Conservation (phyloP, 2,888 invertebrate species). For the Apoderus coryli region DNA sequence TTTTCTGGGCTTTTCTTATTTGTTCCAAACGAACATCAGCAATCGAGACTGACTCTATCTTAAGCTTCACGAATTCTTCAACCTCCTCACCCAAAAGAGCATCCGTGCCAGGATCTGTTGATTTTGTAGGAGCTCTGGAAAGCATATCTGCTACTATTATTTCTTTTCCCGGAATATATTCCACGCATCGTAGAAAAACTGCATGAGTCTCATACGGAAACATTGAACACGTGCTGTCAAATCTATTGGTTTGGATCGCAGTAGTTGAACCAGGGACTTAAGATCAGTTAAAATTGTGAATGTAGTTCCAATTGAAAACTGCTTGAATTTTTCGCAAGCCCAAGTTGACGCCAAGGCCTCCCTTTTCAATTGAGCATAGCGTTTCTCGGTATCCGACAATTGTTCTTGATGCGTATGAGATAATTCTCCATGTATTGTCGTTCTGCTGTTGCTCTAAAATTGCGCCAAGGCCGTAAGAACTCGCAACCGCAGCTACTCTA, state of each 20-base stretch:
- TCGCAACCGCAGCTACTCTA: conserved; percentile 20
- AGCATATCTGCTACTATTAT: conserved; percentile 1
- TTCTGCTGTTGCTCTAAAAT: conserved; percentile 16
- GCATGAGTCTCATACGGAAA: conserved; percentile 17
- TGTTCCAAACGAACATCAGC: too few species aligned
- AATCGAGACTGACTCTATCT: too few species aligned
- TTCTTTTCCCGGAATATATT: conserved; percentile 5
- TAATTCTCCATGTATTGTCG: conserved; percentile 15
- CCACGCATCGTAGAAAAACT: background rate
- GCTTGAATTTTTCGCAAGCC: conserved; percentile 24
- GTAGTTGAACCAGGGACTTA: conserved; percentile 24
- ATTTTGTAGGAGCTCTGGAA: conserved; percentile 3
- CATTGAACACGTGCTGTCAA: conserved; percentile 26
- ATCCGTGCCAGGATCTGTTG: conserved; percentile 4
- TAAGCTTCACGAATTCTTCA: conserved; percentile 1
- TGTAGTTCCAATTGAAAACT: conserved; percentile 14
- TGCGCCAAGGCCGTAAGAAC: conserved; percentile 15
- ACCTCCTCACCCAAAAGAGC: conserved; percentile 1
- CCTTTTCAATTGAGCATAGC: conserved; percentile 27
- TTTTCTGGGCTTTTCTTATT: too few species aligned
- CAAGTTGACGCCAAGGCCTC: conserved; percentile 26
- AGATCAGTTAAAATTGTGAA: conserved; percentile 27
- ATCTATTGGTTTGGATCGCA: conserved; percentile 24
- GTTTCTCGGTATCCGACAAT: conserved; percentile 21
- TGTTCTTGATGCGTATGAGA: conserved; percentile 25